Base-by-base conservation (phyloP, 2,113 vertebrate genomes). In the Deroptyus accipitrinus region DNA sequence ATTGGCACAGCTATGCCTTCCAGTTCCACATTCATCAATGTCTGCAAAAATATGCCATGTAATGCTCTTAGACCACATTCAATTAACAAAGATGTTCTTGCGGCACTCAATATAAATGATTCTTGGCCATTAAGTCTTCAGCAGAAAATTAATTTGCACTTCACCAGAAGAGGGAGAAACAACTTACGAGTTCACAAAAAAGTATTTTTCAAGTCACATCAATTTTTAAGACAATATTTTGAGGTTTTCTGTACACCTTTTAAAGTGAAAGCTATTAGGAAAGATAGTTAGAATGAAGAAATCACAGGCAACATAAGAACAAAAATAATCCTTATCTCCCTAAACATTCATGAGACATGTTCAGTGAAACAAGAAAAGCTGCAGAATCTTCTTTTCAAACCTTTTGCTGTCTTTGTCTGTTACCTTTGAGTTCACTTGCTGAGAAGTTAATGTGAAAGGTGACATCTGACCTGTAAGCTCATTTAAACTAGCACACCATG, bases 1-100 rank as follows among this genome's bases (percentile, higher is more conserved):
- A 79, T 99, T 99, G 97, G 99, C 98, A 94, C 99, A 99, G 97
- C 98, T 99, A 97, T 99, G 99, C 95, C 99, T 98, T 89, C 99
- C 99, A 5, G 98, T 99, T 90, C 97, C 98, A 97, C 99, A 99
- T 97, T 99, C 99, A 88, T 99, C 99, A 93, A 99, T 99, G 96
- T 99, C 99, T 99, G 96, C 18, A 89, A 96, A 93, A 94, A 95
- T 94, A 95, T 16, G 51, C 52, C 86, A 90, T 3, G 25, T 44
- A 78, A 85, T 23, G 28, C 75, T 86, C 80, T 97, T 64, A 97
- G 84, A 82, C 33, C 28, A 76, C n/a, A 79, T 75, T 83, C 63
- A 59, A 80, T 78, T 96, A 95, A 91, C 49, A 93, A 94, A 89
- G 94, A 73, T 14, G 15, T 52, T 76, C 86, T 67, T 75, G n/a